A percentile compares a stretch with the other conserved stretches of the same genome.
Evolutionary conservation across 2,888 invertebrate species (phyloP).

Genomic region (Parascotia fuliginaria): DNA sequence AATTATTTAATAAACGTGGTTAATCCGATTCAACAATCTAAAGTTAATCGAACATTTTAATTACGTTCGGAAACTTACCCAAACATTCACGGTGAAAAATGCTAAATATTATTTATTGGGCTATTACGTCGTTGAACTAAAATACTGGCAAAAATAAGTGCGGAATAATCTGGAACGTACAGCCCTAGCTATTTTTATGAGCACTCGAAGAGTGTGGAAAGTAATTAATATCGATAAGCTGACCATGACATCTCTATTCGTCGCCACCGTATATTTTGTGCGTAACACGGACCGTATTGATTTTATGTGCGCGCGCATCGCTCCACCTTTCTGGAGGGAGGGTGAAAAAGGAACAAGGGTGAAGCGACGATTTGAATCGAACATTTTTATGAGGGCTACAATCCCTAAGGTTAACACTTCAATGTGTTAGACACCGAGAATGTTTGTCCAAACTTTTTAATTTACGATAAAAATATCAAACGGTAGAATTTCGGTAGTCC

Average conservation of each 20-base stretch:
- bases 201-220: conserved; percentile 36
- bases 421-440: conserved; percentile 60
- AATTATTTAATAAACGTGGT: conserved; percentile 20
- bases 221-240: conserved; percentile 61
- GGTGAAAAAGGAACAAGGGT: conserved; percentile 72
- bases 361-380: conserved; percentile 78
- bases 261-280: conserved; percentile 72
- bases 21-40: conserved; percentile 19
- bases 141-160: conserved; percentile 23
- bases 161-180: conserved; percentile 12
- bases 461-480: conserved; percentile 37
- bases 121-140: conserved; percentile 19
- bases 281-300: conserved; percentile 81
- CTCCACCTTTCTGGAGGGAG: conserved; percentile 44
- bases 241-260: conserved; percentile 75
- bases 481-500: conserved; percentile 31
- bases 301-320: conserved; percentile 82
- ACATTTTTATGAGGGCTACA: conserved; percentile 79
- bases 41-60: conserved; percentile 13
- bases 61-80: conserved; percentile 11
- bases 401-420: conserved; percentile 78
- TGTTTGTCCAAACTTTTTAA: conserved; percentile 50
- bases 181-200: conserved; percentile 20
- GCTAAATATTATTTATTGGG: too few relatives aligned
- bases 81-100: conserved; percentile 7